Evolutionary conservation across 2,797 vertebrate genomes (phyloP), one percentile per base, ranked within the genome.

Genomic region (Epinephelus malabaricus): DNA sequence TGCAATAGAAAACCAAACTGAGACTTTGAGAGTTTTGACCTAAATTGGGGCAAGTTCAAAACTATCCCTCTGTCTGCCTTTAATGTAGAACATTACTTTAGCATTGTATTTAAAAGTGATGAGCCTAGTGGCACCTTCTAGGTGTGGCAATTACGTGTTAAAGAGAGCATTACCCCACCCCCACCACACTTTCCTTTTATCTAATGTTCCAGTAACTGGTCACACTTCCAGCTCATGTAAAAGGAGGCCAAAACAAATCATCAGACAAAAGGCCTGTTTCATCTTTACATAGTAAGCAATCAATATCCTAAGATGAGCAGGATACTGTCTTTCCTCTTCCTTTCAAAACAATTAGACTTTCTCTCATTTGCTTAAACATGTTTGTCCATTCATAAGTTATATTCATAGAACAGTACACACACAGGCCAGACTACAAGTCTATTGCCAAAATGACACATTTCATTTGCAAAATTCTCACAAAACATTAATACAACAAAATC

Each of bases 211-310:
- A 43, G 40, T 43, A 83, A 82, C 77, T 81, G 82, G 79, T 91
- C 90, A 92, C 92, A 94, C 92, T 93, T 89, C 89, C 88, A 90
- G 81, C 75, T 90, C 88, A 87, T 86, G 90, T 84, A 83, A 87
- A 86, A 80, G 14, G 67, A 84, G 73, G 75, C 78, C 69, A 78
- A 84, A 94, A 93, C 89, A 93, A 90, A 92, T 88, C 74, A 65
- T 84, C 1, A 78, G 85, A 91, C 90, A 88, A 91, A 91, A 89
- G 89, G 79, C 58, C 49, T 64, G 87, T 90, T 92, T 94, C 92
- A 91, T 85, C 87, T 79, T 75, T 69, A 70, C 66, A 87, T 89
- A 81, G 82, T 71, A 73, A 76, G 64, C 88, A 88, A 93, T 94
- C 92, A 88, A 88, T 92, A 89, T 92, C 83, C 65, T 1, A 5